These are phyloP conservation scores for Loris lydekkerianus DNA, from an alignment of 2,797 vertebrate genomes.

Conservation along the genomic window DNA sequence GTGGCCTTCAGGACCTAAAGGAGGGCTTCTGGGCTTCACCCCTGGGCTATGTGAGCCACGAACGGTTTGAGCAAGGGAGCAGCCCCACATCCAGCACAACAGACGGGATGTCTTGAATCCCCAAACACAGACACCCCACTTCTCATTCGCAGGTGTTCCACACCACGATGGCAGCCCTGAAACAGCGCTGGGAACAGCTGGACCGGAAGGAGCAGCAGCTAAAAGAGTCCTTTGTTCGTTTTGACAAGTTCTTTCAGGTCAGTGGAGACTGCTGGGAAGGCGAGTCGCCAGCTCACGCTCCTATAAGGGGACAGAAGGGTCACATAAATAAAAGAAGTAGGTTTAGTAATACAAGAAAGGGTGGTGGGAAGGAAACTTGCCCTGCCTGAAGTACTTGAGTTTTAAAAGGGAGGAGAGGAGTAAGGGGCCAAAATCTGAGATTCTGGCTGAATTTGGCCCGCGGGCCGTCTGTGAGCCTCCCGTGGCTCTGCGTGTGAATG, in stretches of 20 bases:
- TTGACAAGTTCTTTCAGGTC: slow-evolving; percentile 91
- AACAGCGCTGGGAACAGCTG: slow-evolving; percentile 83
- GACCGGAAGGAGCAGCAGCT: slow-evolving; percentile 85
- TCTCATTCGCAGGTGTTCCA: slow-evolving; percentile 87
- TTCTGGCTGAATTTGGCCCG: not conserved
- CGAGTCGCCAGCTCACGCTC: not conserved
- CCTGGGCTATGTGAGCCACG: rapidly evolving
- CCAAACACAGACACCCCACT: rapidly evolving
- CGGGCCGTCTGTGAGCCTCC: not conserved
- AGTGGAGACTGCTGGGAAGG: not conserved
- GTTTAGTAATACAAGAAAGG: not conserved
- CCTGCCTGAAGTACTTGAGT: not conserved
- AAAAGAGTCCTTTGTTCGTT: slow-evolving; percentile 82
- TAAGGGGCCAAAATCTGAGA: not conserved
- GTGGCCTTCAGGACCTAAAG: rapidly evolving
- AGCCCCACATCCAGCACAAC: too few species aligned
- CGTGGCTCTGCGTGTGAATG: rapidly evolving
- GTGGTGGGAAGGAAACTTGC: not conserved
- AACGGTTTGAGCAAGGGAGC: not conserved
- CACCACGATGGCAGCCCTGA: slow-evolving; percentile 83
- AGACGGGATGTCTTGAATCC: not conserved
- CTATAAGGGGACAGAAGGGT: not conserved
- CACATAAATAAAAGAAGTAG: not conserved
- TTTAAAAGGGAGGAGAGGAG: not conserved
- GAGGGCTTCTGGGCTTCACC: not conserved